Conservation (phyloP, 2,113 vertebrate species). For the Dipodomys spectabilis region DNA sequence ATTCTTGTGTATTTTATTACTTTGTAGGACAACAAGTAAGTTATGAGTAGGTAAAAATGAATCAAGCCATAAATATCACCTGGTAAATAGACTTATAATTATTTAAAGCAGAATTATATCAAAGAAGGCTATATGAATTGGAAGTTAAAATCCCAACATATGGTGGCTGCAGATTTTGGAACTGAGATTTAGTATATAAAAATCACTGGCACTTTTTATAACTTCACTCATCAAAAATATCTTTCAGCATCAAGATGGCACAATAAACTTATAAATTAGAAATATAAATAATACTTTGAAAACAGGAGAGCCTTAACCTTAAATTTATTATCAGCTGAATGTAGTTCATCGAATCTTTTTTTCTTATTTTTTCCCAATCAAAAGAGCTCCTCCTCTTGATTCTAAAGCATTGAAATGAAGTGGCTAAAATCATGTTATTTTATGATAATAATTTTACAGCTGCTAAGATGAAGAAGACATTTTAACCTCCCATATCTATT, state of each 20-base stretch:
- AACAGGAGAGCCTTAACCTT: constrained; percentile 56
- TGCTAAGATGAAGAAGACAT: constrained; percentile 63
- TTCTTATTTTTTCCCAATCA: constrained; percentile 18
- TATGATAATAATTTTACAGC: constrained; percentile 81
- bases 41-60: constrained; percentile 14
- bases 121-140: background rate
- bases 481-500: constrained; percentile 80
- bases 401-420: constrained; percentile 71
- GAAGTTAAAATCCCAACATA: constrained; percentile 62
- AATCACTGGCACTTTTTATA: constrained; percentile 61
- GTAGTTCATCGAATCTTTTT: constrained; percentile 56
- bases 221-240: constrained; percentile 60
- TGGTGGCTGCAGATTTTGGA: constrained; percentile 36
- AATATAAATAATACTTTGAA: constrained; percentile 67
- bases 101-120: constrained; percentile 33
- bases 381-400: constrained; percentile 65
- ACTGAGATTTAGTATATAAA: constrained; percentile 56
- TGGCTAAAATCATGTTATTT: constrained; percentile 77
- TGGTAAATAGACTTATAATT: constrained; percentile 42
- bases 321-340: constrained; percentile 63
- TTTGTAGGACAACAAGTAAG: background rate
- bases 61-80: constrained; percentile 6
- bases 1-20: constrained; percentile 38
- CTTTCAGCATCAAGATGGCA: constrained; percentile 47
- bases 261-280: constrained; percentile 49